These are phyloP conservation scores for Ataeniobius toweri DNA, from an alignment of 2,797 vertebrate species.

Conservation along the genomic window DNA sequence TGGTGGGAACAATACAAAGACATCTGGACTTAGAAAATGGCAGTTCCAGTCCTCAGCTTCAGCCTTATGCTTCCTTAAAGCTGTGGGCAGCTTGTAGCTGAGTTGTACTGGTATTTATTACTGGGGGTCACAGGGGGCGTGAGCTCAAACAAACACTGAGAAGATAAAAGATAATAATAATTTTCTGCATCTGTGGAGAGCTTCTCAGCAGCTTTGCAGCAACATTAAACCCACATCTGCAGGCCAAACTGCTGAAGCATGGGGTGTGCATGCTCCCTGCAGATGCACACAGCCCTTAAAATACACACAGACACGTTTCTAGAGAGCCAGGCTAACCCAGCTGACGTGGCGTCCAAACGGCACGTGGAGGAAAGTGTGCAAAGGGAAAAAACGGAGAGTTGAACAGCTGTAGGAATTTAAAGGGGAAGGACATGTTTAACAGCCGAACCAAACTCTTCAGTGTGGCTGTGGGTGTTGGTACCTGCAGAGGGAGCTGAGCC, in stretches of 20 bases:
- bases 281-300: constrained; percentile 32
- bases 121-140: constrained; percentile 26
- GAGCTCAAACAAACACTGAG: constrained; percentile 15
- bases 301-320: constrained; percentile 28
- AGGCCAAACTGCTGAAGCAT: constrained; percentile 26
- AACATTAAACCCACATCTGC: constrained; percentile 24
- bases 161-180: background rate
- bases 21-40: background rate
- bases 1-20: background rate
- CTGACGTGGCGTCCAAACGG: constrained; percentile 63
- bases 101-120: constrained; percentile 16
- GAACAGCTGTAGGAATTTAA: constrained; percentile 48
- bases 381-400: constrained; percentile 4
- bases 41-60: too few relatives aligned
- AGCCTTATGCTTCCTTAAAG: background rate
- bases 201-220: background rate
- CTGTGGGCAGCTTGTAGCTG: background rate
- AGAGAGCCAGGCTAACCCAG: constrained; percentile 13
- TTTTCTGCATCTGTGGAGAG: background rate
- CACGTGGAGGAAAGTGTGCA: constrained; percentile 40
- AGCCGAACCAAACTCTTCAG: background rate
- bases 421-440: constrained; percentile 31
- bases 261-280: constrained; percentile 44
- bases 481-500: background rate
- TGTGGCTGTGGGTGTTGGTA: background rate